Evolutionary conservation across 2,113 vertebrate species (phyloP), one percentile per base, ranked within the genome.

Genomic region (Stigmatopora nigra): DNA sequence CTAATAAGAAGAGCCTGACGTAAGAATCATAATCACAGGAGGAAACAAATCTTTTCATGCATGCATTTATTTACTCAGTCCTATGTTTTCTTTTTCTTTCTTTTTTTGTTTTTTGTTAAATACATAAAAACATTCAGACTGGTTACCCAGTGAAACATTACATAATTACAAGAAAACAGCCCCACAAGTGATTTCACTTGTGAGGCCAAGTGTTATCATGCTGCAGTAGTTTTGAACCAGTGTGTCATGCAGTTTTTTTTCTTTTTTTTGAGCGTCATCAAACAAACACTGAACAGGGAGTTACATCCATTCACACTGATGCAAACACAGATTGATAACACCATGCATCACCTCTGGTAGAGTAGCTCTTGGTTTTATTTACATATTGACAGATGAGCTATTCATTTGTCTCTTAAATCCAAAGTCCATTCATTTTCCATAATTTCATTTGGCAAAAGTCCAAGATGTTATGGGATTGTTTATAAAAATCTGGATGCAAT

Each of bases 51-150:
- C 1, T 72, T 84, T 87, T 83, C 45, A 71, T 85, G 75, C 65
- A 82, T 81, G 78, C 63, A 79, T 88, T 83, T 84, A 88, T 85
- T 86, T 31, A 45, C 31, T 75, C 17, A 4, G 49, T 20, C n/a
- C 20, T 68, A 61, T 8, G 51, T 9, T 63, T 71, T 64, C 79
- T 75, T 62, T 7, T 75, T 64, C 60, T 65, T 67, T 44, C 74
- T 61, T 7, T 75, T 64, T 60, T 63, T 67, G 38, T 75, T 61
- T 71, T 77, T 77, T 48, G 77, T 77, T 68, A 76, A 75, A 76
- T 83, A 67, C 75, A 77, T 79, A 78, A 70, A 84, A 76, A 79
- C 68, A 5, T 64, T 60, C 12, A 14, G 17, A 73, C 49, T 66
- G 61, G 63, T 56, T 65, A n/a, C 66, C 64, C 62, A 79, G 71